A percentile compares a stretch with the other conserved stretches of the same genome.
Conservation (phyloP, 2,113 vertebrate species). For the Oenanthe melanoleuca region DNA sequence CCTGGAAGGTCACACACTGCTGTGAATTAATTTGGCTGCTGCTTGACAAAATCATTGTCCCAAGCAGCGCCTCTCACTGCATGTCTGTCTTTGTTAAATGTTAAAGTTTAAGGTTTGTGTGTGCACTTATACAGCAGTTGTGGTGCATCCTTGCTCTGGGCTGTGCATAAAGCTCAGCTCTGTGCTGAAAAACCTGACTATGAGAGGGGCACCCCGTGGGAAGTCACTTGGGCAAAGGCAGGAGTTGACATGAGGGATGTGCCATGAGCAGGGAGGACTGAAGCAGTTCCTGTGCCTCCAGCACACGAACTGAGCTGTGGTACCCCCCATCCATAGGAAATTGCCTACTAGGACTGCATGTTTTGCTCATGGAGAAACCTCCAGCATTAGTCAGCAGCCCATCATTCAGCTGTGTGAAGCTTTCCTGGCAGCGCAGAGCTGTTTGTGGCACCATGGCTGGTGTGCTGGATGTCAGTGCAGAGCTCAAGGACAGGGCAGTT, state of each 20-base stretch:
- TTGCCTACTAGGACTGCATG: rapidly evolving
- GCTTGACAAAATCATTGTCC: background rate
- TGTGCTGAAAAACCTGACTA: background rate
- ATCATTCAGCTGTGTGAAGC: background rate
- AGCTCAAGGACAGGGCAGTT: background rate
- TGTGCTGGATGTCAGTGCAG: background rate
- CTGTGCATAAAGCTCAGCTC: background rate
- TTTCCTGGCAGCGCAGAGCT: background rate
- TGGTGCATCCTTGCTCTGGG: background rate
- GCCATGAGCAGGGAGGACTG: background rate
- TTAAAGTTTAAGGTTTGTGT: background rate
- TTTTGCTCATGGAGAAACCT: background rate
- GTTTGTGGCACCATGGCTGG: background rate
- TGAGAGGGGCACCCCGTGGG: background rate
- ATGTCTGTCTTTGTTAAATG: background rate
- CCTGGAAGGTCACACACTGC: background rate
- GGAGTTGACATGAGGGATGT: background rate
- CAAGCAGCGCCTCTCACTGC: background rate
- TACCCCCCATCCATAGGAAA: background rate
- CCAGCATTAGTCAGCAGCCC: background rate
- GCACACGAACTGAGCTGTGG: background rate
- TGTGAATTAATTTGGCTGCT: background rate
- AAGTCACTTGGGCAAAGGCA: background rate
- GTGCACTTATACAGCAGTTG: background rate
- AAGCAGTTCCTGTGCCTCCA: background rate